phyloP scores from a whole-genome alignment of 92 coral and sea anemone species.

The Diadumene lineata region DNA sequence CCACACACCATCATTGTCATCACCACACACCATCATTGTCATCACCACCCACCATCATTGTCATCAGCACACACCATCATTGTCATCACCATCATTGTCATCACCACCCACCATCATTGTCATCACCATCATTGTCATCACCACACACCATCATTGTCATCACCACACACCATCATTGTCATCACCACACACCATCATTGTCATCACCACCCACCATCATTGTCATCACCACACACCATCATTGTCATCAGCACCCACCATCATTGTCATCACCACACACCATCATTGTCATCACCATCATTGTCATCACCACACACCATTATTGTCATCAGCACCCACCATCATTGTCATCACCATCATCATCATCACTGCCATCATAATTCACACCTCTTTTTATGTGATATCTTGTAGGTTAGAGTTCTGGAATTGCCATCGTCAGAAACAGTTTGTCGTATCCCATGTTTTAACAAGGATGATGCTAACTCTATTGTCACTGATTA shows the following conservation, averaged over 20 bases:
- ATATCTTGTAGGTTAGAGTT: conserved; percentile 58
- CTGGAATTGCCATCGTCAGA: conserved; percentile 66
- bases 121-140: not conserved
- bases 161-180: not conserved
- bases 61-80: not conserved
- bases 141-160: too few relatives aligned
- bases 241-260: not conserved
- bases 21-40: not conserved
- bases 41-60: not conserved
- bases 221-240: too few relatives aligned
- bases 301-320: too few relatives aligned
- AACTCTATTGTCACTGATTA: conserved; percentile 84
- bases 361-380: not conserved
- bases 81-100: too few relatives aligned
- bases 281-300: too few relatives aligned
- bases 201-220: too few relatives aligned
- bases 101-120: not conserved
- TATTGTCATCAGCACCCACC: too few relatives aligned
- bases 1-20: too few relatives aligned
- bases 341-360: not conserved
- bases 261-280: not conserved
- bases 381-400: not conserved
- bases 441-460: conserved; percentile 70
- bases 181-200: not conserved
- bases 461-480: conserved; percentile 77